phyloP scores from a whole-genome alignment of 2,113 vertebrate species.

The Cyprinodon tularosa region DNA sequence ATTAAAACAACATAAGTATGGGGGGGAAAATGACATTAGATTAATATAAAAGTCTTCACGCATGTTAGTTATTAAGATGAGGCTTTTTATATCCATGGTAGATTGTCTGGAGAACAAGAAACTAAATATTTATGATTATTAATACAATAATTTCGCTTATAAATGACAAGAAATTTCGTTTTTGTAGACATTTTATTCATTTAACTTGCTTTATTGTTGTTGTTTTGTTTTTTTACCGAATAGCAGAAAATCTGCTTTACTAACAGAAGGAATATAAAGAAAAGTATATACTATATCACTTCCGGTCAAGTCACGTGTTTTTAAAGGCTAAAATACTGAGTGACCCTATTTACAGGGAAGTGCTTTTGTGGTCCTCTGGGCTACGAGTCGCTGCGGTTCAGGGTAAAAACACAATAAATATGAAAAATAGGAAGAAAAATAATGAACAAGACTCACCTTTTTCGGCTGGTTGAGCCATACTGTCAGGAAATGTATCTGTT shows the following conservation, averaged over 20 bases:
- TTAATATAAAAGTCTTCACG: too few species aligned
- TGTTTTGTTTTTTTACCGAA: too few species aligned
- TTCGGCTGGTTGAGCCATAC: conserved; percentile 69
- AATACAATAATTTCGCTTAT: too few species aligned
- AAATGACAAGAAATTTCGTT: too few species aligned
- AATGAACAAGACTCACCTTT: conserved; percentile 49
- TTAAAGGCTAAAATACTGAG: conserved; percentile 41
- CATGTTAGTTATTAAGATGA: too few species aligned
- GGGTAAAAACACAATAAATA: neutral
- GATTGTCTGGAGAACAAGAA: too few species aligned
- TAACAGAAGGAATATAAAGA: neutral
- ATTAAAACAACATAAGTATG: too few species aligned
- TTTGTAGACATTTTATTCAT: too few species aligned
- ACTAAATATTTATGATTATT: too few species aligned
- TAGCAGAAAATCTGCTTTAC: neutral
- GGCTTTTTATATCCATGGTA: too few species aligned
- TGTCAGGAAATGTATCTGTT: neutral
- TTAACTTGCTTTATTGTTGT: too few species aligned
- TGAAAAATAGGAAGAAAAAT: neutral
- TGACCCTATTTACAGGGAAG: conserved; percentile 2
- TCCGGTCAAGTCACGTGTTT: conserved; percentile 17
- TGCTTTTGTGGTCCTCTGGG: neutral
- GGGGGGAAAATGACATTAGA: too few species aligned
- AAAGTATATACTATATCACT: neutral
- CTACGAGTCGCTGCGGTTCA: neutral